A percentile compares a stretch with the other conserved stretches of the same genome.
These are phyloP conservation scores for Tokudaia tokunoshimensis DNA, from an alignment of 2,797 vertebrate species.

Conservation along the genomic window DNA sequence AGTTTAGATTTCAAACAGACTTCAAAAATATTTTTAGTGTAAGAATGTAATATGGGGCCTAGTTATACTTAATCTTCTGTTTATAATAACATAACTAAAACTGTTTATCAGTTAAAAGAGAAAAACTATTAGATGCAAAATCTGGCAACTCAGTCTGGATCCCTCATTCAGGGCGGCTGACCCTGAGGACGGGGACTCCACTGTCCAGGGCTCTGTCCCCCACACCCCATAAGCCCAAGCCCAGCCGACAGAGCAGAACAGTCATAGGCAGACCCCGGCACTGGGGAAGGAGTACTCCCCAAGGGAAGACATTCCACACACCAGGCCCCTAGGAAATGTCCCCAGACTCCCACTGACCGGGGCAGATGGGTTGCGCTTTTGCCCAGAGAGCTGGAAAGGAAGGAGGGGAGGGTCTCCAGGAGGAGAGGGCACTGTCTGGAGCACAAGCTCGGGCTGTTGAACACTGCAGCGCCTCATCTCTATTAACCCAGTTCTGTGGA, in stretches of 20 bases:
- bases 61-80: not conserved
- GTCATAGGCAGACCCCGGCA: not conserved
- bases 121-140: not conserved
- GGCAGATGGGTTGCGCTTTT: not conserved
- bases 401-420: not conserved
- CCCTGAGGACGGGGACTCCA: not conserved
- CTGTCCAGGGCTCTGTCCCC: not conserved
- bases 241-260: not conserved
- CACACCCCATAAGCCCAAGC: not conserved
- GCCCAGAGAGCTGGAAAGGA: not conserved
- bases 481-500: conserved; percentile 37
- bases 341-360: not conserved
- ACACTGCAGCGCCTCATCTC: not conserved
- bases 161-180: not conserved
- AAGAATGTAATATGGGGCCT: not conserved
- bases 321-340: not conserved
- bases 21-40: not conserved
- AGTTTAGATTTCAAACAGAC: not conserved
- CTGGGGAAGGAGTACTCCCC: no score
- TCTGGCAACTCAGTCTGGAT: not conserved
- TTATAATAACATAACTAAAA: not conserved
- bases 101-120: not conserved
- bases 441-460: not conserved
- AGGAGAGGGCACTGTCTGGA: not conserved
- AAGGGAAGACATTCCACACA: not conserved